These are phyloP conservation scores for Festucalex cinctus DNA, from an alignment of 2,113 vertebrate genomes.

Conservation along the genomic window DNA sequence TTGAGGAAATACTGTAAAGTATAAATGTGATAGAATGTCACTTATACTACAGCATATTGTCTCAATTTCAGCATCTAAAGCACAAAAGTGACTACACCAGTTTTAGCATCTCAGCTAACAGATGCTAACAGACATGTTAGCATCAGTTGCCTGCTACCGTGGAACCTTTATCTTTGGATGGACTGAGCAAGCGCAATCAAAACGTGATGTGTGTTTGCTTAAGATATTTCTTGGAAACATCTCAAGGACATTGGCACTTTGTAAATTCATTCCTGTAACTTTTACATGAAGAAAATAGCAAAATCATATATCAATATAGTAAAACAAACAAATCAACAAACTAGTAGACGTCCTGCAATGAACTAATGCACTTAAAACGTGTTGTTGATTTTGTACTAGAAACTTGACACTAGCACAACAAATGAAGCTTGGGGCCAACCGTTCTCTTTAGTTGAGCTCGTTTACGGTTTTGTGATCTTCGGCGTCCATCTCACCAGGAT, in stretches of 20 bases:
- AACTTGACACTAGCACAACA: constrained; percentile 48
- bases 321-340: background rate
- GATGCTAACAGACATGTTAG: background rate
- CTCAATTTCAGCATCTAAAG: background rate
- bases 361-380: constrained; percentile 48
- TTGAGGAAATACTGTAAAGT: background rate
- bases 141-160: background rate
- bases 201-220: background rate
- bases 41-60: background rate
- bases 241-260: background rate
- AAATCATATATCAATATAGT: background rate
- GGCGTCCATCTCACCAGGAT: constrained; percentile 45
- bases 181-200: background rate
- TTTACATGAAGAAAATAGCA: background rate
- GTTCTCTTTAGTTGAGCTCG: constrained; percentile 40
- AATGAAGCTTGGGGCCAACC: constrained; percentile 35
- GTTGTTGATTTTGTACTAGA: constrained; percentile 45
- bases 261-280: constrained; percentile 1
- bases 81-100: constrained; percentile 11
- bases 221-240: background rate
- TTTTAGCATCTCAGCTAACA: background rate
- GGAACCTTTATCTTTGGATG: background rate
- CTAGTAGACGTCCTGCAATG: background rate
- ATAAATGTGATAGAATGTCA: background rate
- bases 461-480: constrained; percentile 57